Base-by-base conservation (phyloP, 2,888 invertebrate genomes). In the Pseudanteris insignis region DNA sequence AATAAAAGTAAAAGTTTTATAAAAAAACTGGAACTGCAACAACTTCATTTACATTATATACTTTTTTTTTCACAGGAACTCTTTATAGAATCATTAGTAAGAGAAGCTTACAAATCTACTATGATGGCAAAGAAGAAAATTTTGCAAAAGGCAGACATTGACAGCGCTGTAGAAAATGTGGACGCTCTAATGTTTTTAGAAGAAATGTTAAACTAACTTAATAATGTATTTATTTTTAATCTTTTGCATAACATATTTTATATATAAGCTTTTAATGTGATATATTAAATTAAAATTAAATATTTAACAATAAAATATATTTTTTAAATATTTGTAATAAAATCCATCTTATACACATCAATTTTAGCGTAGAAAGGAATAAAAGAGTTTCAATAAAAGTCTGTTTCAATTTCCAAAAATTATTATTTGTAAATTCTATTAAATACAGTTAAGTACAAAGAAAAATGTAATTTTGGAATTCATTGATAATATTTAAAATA, bases 141-240 rank as follows among this genome's bases (percentile, higher is more conserved):
- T 0, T 82, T 96, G 10, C 87, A 90, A 64, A 91, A 89, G 75
- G 86, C 87, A 70, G 94, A 96, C 79, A 83, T 96, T 24, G 90
- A 92, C 70, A 82, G 86, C 63, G 90, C 90, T 5, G 88, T 94
- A 63, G 88, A 89, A 54, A 88, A 86, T 69, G 86, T 89, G 1
- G 91, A 93, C 70, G 87, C 89, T 48, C 83, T 94, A 33, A 88
- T 90, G 74, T 95, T 95, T 77, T 81, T 95, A 33, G 94, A 94
- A 77, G 94, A 93, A 61, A 88, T 89, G 62, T 83, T 91, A 81
- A 88, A n/a, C n/a, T n/a, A n/a, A n/a, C n/a, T n/a, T n/a, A n/a
- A n/a, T n/a, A n/a, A n/a, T n/a, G n/a, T n/a, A n/a, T n/a, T n/a
- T n/a, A 88, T 78, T 88, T 83, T 67, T 83, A 38, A n/a, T 25